Conservation (phyloP, 2,888 invertebrate species). For the Apocheima hispidaria region DNA sequence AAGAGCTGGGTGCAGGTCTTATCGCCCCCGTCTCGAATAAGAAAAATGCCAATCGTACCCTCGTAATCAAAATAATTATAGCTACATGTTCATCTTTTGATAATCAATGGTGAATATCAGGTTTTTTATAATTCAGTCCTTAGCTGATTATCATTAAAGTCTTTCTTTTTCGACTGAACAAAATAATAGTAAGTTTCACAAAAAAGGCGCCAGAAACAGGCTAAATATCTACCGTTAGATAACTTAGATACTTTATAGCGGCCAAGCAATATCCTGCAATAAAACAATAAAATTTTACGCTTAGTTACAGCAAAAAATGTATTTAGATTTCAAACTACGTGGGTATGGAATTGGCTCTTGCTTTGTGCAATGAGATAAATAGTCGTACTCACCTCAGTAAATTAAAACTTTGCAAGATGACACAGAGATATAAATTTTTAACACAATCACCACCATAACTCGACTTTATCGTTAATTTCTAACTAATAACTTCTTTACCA, state of each 20-base stretch:
- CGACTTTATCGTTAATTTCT: neutral
- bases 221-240: conserved; percentile 19
- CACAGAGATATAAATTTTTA: conserved; percentile 10
- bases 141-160: too few relatives aligned
- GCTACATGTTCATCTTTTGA: too few relatives aligned
- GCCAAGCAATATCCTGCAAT: conserved; percentile 24
- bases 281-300: conserved; percentile 15
- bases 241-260: conserved; percentile 10
- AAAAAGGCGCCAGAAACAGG: conserved; percentile 5
- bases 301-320: neutral
- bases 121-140: too few relatives aligned
- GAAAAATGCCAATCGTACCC: too few relatives aligned
- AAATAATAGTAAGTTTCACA: conserved; percentile 1
- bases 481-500: neutral
- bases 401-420: conserved; percentile 9
- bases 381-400: conserved; percentile 19
- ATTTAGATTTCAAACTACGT: neutral
- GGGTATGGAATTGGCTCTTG: neutral
- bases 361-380: neutral
- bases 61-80: too few relatives aligned
- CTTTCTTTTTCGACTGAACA: too few relatives aligned
- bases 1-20: too few relatives aligned
- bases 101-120: too few relatives aligned
- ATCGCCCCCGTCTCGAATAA: too few relatives aligned
- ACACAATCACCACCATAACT: conserved; percentile 9